Conservation (phyloP, 2,888 invertebrate species). For the Baccha elongata region DNA sequence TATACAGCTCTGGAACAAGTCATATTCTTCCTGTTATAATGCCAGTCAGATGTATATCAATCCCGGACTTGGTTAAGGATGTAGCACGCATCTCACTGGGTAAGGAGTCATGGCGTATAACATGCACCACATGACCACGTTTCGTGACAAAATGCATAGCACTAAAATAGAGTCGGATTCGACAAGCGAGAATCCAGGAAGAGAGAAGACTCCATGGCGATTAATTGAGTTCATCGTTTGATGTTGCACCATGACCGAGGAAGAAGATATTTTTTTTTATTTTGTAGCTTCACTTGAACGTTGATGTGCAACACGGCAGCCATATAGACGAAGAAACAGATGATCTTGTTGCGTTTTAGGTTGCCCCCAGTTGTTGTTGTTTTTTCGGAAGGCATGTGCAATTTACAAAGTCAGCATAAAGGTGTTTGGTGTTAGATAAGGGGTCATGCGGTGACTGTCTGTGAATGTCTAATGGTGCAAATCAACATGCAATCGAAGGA, state of each 20-base stretch:
- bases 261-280: conserved; percentile 29
- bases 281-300: neutral
- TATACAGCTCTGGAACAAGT: conserved; percentile 26
- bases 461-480: conserved; percentile 58
- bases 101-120: conserved; percentile 38
- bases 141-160: conserved; percentile 70
- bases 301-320: conserved; percentile 40
- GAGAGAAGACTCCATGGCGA: conserved; percentile 50
- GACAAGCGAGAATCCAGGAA: conserved; percentile 56
- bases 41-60: conserved; percentile 53
- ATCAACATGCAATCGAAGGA: conserved; percentile 63
- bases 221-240: conserved; percentile 73
- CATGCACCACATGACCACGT: conserved; percentile 69
- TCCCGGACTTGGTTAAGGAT: conserved; percentile 49
- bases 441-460: conserved; percentile 59
- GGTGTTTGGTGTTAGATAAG: conserved; percentile 53
- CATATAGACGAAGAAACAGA: conserved; percentile 2
- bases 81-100: conserved; percentile 56
- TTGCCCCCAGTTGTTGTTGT: neutral
- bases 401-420: conserved; percentile 2
- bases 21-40: conserved; percentile 54
- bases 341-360: conserved; percentile 66
- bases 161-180: conserved; percentile 41
- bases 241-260: conserved; percentile 71
- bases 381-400: conserved; percentile 24